phyloP scores from a whole-genome alignment of 2,113 vertebrate genomes.

The Turnix velox region DNA sequence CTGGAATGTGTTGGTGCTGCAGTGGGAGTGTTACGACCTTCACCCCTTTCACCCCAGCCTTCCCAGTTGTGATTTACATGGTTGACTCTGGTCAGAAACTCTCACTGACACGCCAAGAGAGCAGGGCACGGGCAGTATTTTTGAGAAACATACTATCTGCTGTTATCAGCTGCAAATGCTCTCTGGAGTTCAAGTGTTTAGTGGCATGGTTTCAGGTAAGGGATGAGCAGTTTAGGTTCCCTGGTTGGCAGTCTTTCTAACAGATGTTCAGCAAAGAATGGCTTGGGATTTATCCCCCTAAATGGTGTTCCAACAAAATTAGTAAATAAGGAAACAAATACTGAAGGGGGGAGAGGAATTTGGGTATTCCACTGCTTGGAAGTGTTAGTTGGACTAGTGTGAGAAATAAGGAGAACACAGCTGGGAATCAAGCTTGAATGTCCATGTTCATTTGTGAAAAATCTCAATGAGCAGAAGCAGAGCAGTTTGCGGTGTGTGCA shows the following conservation, averaged over 20 bases:
- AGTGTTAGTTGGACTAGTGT: background rate
- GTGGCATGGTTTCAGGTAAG: background rate
- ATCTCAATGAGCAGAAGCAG: background rate
- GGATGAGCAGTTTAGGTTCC: background rate
- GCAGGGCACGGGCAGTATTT: background rate
- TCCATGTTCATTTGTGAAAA: background rate
- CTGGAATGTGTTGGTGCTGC: background rate
- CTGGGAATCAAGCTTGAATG: background rate
- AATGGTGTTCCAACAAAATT: background rate
- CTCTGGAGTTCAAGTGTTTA: background rate
- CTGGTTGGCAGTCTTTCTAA: background rate
- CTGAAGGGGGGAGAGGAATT: background rate
- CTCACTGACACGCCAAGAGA: accelerated
- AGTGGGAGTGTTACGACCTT: background rate
- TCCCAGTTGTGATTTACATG: background rate
- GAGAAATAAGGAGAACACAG: background rate
- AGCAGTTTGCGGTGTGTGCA: background rate
- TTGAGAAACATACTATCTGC: background rate
- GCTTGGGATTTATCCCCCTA: background rate
- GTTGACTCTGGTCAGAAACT: background rate
- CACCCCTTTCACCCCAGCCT: background rate
- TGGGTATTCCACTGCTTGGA: background rate
- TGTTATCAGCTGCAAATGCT: background rate
- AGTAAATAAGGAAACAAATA: background rate
- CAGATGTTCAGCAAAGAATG: background rate